Evolutionary conservation across 1,140 invertebrate genomes (phyloP), one percentile per base, ranked within the genome.

Genomic region (Calliphora vicina): DNA sequence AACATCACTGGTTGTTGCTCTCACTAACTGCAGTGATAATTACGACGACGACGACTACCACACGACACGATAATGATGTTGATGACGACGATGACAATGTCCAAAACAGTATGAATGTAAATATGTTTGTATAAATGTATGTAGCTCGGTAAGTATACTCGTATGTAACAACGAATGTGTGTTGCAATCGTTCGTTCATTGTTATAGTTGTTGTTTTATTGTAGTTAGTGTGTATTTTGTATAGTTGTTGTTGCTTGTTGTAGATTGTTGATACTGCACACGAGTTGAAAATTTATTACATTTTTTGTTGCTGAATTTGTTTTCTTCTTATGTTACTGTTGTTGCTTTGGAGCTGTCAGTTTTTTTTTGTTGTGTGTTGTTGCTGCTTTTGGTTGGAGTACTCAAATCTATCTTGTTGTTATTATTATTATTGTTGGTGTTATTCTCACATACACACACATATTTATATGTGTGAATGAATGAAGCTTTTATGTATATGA

Each of bases 271-370:
- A 35, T 83, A 78, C 50, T 81, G 82, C 82, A 83, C 82, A 83
- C 82, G 82, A 83, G 82, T 81, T 80, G 57, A 78, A 80, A 83
- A 73, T 76, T 73, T 61, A 57, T 83, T 73, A 57, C 72, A 29
- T 35, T 35, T 83, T 13, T 83, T 78, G 26, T 83, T 83, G n/a
- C n/a, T n/a, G n/a, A n/a, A n/a, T n/a, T n/a, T n/a, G n/a, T n/a
- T n/a, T n/a, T n/a, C n/a, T n/a, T n/a, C n/a, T n/a, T n/a, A n/a
- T n/a, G n/a, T n/a, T n/a, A n/a, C n/a, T n/a, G 2, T 83, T 80
- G 10, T 45, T 81, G 27, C 80, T n/a, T 50, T 74, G n/a, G 45
- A 82, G 45, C 73, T 42, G 43, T 26, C 45, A n/a, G 80, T 50
- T 29, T 17, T 61, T 17, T 35, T 67, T 23, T 81, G n/a, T 25